Evolutionary conservation across 2,113 vertebrate species (phyloP).

Genomic region (Nibea coibor): DNA sequence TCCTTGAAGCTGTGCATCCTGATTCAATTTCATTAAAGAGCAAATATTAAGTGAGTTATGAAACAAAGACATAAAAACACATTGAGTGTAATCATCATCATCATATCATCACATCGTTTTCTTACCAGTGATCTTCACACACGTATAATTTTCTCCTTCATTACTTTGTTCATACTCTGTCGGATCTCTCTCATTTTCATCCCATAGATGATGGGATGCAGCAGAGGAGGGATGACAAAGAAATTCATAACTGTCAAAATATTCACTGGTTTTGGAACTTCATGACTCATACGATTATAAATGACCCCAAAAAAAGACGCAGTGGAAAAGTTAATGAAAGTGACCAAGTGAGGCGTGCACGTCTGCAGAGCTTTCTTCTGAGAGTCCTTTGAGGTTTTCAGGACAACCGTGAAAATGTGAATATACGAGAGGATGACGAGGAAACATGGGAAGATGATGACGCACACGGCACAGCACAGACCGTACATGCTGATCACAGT

Average conservation of each 20-base stretch:
- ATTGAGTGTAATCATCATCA: no score
- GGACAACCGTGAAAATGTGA: conserved; percentile 12
- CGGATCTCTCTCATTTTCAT: conserved; percentile 45
- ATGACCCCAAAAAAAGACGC: conserved; percentile 21
- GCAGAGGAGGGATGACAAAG: conserved; percentile 32
- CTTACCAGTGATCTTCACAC: no score
- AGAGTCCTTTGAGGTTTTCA: conserved; percentile 4
- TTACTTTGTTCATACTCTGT: conserved; percentile 9
- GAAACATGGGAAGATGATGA: neutral
- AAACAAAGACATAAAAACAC: no score
- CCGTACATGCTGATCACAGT: neutral
- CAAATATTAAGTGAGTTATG: no score
- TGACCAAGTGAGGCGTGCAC: conserved; percentile 40
- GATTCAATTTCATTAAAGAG: no score
- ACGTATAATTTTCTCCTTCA: neutral
- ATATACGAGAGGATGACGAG: conserved; percentile 33
- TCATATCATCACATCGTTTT: no score
- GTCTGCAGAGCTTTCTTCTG: conserved; percentile 40
- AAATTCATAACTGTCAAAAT: conserved; percentile 3
- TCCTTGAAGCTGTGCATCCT: no score
- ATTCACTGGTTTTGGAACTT: neutral
- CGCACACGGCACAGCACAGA: neutral
- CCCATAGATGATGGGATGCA: conserved; percentile 48
- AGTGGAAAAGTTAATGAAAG: conserved; percentile 43
- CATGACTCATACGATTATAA: conserved; percentile 5